Percentiles rank a stretch among this genome's conserved stretches.
Evolutionary conservation across 2,888 invertebrate species (phyloP).

Genomic region (Dasysyrphus tricinctus): DNA sequence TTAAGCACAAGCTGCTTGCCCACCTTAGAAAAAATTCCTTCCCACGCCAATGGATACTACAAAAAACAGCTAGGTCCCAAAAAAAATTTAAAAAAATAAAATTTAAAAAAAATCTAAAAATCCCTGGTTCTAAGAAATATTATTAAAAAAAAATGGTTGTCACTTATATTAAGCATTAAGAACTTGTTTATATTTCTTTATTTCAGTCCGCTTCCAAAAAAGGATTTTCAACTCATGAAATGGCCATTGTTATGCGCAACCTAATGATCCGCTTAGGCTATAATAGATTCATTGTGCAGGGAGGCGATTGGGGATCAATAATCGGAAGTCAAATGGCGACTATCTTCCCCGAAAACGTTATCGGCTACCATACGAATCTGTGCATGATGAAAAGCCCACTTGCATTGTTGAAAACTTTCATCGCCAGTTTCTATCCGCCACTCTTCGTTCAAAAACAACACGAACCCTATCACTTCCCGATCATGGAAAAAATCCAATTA

Average conservation of each 20-base stretch:
- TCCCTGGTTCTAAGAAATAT: too few species aligned
- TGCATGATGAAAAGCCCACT: slow-evolving; percentile 80
- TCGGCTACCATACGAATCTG: slow-evolving; percentile 86
- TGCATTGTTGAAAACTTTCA: slow-evolving; percentile 77
- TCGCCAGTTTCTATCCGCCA: slow-evolving; percentile 85
- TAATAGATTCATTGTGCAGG: slow-evolving; percentile 86
- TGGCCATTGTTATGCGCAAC: slow-evolving; percentile 85
- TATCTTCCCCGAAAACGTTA: slow-evolving; percentile 85
- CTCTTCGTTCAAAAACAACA: slow-evolving; percentile 84
- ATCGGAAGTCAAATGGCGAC: slow-evolving; percentile 86
- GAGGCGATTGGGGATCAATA: slow-evolving; percentile 90
- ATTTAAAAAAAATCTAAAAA: too few species aligned
- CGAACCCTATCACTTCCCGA: slow-evolving; percentile 81
- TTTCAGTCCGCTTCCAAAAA: slow-evolving; percentile 84
- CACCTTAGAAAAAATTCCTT: too few species aligned
- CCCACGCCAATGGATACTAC: too few species aligned
- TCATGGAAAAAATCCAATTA: slow-evolving; percentile 72
- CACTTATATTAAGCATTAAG: too few species aligned
- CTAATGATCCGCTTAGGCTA: slow-evolving; percentile 87
- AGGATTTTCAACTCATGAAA: slow-evolving; percentile 85
- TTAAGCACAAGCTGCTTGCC: too few species aligned
- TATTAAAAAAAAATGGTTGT: too few species aligned
- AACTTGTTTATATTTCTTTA: background rate
- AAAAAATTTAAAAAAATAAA: too few species aligned
- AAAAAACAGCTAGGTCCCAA: too few species aligned